Percentiles rank a stretch among this genome's conserved stretches.
Conservation (phyloP, 2,888 invertebrate genomes). For the Meganola albula region DNA sequence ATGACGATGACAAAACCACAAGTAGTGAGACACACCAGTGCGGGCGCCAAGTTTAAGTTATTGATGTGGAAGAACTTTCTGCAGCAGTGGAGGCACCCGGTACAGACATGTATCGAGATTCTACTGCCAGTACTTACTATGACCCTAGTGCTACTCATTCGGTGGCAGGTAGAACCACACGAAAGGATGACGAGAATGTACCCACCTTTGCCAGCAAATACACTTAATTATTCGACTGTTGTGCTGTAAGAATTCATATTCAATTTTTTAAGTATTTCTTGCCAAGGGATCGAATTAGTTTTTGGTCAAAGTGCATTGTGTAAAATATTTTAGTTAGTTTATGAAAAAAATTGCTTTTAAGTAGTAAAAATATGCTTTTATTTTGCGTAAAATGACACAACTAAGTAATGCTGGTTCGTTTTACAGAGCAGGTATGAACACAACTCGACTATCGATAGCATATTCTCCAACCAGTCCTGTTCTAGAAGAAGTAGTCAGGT, state of each 20-base stretch:
- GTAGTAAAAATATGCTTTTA: no score
- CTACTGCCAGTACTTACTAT: slow-evolving; percentile 82
- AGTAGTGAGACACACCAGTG: slow-evolving; percentile 35
- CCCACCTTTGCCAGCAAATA: slow-evolving; percentile 44
- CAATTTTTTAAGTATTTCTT: no score
- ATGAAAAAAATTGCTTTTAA: no score
- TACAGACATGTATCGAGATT: slow-evolving; percentile 83
- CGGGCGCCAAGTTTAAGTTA: slow-evolving; percentile 80
- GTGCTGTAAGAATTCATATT: slow-evolving; percentile 65
- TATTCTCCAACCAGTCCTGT: slow-evolving; percentile 66
- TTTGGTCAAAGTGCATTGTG: no score
- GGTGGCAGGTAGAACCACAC: slow-evolving; percentile 81
- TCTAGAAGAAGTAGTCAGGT: slow-evolving; percentile 53
- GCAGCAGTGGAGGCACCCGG: slow-evolving; percentile 84
- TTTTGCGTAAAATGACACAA: no score
- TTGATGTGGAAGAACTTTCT: slow-evolving; percentile 91
- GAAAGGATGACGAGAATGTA: slow-evolving; percentile 34
- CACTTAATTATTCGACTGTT: slow-evolving; percentile 31
- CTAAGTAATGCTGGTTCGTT: no score
- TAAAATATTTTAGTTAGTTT: no score
- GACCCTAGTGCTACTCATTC: slow-evolving; percentile 81
- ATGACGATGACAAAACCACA: slow-evolving; percentile 24
- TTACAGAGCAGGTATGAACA: slow-evolving; percentile 53
- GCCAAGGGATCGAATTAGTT: no score
- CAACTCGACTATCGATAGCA: slow-evolving; percentile 48